Conservation (phyloP, 2,888 invertebrate species). For the Orchestes rusci region DNA sequence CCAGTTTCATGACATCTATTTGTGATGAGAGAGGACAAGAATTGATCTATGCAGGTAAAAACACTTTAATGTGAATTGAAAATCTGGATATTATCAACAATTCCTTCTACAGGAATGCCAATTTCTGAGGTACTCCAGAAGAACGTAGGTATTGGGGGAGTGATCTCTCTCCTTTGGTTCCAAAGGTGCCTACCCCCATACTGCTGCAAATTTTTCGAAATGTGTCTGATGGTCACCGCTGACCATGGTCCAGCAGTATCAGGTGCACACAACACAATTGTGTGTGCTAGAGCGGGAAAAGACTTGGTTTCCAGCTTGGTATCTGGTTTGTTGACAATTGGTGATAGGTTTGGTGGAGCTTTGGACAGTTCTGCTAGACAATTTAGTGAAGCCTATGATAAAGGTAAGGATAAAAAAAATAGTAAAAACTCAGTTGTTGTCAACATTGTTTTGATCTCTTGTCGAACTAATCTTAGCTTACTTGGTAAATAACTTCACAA, state of each 20-base stretch:
- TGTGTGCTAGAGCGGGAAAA: slow-evolving; percentile 96
- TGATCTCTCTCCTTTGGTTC: slow-evolving; percentile 96
- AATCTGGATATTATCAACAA: neutral
- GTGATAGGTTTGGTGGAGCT: slow-evolving; percentile 97
- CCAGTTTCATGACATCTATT: slow-evolving; percentile 98
- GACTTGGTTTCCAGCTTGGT: slow-evolving; percentile 95
- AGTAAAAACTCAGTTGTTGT: neutral
- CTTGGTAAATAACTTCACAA: no score
- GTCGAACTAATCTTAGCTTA: no score
- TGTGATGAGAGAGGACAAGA: slow-evolving; percentile 99
- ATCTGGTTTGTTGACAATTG: slow-evolving; percentile 94
- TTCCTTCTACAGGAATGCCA: slow-evolving; percentile 58
- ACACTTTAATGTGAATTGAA: neutral
- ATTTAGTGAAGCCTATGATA: slow-evolving; percentile 95
- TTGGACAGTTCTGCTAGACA: slow-evolving; percentile 95
- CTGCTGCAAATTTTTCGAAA: slow-evolving; percentile 96
- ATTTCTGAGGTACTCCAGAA: slow-evolving; percentile 84
- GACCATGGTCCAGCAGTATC: slow-evolving; percentile 45
- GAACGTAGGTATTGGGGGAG: slow-evolving; percentile 95
- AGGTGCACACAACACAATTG: slow-evolving; percentile 98
- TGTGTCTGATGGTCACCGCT: slow-evolving; percentile 83
- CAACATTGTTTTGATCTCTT: no score
- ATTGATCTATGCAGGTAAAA: slow-evolving; percentile 81
- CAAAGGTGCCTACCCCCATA: slow-evolving; percentile 91
- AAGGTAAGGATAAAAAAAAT: slow-evolving; percentile 47